These are phyloP conservation scores for Callospermophilus lateralis DNA, from an alignment of 2,113 vertebrate species.

Conservation along the genomic window DNA sequence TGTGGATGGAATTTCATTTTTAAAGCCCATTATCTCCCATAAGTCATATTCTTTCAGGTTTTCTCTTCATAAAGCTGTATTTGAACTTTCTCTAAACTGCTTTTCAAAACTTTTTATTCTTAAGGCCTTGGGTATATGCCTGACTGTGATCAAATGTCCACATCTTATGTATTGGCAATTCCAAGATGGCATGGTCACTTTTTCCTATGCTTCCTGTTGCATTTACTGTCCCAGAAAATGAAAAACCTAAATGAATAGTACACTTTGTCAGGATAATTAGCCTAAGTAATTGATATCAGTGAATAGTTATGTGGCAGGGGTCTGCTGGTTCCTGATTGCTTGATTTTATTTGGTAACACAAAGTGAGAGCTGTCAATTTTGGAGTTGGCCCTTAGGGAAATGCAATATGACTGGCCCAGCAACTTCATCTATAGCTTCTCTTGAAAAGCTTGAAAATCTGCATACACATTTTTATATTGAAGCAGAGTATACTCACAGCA, in stretches of 20 bases:
- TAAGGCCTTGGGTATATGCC: neutral
- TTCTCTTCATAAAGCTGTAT: neutral
- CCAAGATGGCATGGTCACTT: conserved; percentile 19
- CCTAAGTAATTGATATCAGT: conserved; percentile 65
- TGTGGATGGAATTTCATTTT: conserved; percentile 40
- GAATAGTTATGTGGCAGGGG: conserved; percentile 41
- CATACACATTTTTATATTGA: neutral
- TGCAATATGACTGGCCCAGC: conserved; percentile 36
- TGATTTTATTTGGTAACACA: conserved; percentile 42
- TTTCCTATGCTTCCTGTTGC: neutral
- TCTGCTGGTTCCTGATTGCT: conserved; percentile 68
- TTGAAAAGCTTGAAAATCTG: conserved; percentile 48
- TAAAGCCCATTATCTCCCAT: neutral
- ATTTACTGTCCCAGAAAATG: conserved; percentile 45
- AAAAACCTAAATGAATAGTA: conserved; percentile 44
- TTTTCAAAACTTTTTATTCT: neutral
- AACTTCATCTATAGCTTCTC: neutral
- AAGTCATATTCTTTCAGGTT: neutral
- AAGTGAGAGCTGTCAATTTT: conserved; percentile 68
- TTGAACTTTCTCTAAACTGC: conserved; percentile 39
- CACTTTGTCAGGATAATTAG: conserved; percentile 67
- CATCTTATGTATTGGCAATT: conserved; percentile 2
- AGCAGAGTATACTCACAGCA: neutral
- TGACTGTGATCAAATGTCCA: conserved; percentile 20
- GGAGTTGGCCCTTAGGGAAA: conserved; percentile 66